Base-by-base conservation (phyloP, 2,113 vertebrate species). In the Vimba vimba region DNA sequence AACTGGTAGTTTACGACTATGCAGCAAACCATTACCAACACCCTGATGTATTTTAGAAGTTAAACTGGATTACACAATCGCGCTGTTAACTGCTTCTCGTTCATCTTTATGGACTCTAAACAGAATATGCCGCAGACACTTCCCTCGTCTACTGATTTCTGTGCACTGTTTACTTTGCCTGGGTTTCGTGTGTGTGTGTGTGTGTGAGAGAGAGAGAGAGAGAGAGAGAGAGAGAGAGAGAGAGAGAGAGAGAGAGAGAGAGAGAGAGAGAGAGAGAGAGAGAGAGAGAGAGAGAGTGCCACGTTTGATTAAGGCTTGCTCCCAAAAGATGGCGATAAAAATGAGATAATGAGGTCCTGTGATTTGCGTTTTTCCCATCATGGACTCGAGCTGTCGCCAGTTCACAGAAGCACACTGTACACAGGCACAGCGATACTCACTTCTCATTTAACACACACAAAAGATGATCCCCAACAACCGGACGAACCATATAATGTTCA, bases 361-460 rank as follows among this genome's bases (percentile, higher is more conserved):
- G 92, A 94, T 96, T 43, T 88, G 93, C 87, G 92, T 93, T 95
- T 93, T 96, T 96, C 96, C 96, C 96, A 95, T 96, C 96, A 96
- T 94, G 95, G 95, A 94, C 93, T 89, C 91, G 94, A 95, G 91
- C 96, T 96, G 96, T 96, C 95, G 95, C 96, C 96, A 96, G 94
- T 93, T 93, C 94, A 94, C 95, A 96, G 95, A 96, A 94, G 93
- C 91, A 93, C 95, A 95, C 96, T 96, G 96, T 96, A 96, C 93
- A 91, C 92, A 93, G 93, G 95, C 96, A 96, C 96, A 95, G 93
- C 94, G 95, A 95, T 96, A 95, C 95, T 97, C 97, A 95, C 94
- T 96, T 96, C 96, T 97, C 95, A 96, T 97, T 98, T 96, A 94
- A 92, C 90, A 90, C 74, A 79, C 95, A 97, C 96, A 97, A 99